phyloP scores from a whole-genome alignment of 2,113 vertebrate species.

The Micronycteris hirsuta region DNA sequence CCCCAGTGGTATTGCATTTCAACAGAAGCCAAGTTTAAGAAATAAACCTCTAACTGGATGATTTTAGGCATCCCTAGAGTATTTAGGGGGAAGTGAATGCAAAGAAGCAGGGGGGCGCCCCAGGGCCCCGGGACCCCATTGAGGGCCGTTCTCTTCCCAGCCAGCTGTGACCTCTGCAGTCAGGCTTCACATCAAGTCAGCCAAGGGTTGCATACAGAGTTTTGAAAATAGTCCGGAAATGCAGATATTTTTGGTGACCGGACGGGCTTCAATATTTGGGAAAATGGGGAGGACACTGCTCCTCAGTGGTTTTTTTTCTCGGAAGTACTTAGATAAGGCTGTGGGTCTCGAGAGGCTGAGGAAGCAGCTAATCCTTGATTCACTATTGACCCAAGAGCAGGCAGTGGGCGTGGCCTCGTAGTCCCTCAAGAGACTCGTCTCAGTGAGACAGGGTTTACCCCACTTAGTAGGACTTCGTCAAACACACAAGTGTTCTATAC shows the following conservation, averaged over 20 bases:
- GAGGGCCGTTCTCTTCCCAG: not conserved
- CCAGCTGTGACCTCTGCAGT: no score
- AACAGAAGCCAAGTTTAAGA: constrained; percentile 12
- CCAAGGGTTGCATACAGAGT: not conserved
- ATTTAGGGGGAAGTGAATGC: not conserved
- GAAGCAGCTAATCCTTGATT: not conserved
- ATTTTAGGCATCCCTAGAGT: not conserved
- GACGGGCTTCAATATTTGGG: not conserved
- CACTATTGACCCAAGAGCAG: not conserved
- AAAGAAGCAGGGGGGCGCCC: not conserved
- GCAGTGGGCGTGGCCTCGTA: not conserved
- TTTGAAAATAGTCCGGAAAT: not conserved
- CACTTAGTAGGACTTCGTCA: not conserved
- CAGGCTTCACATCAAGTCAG: not conserved
- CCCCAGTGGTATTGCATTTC: not conserved
- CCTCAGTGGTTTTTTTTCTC: not conserved
- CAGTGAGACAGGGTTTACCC: not conserved
- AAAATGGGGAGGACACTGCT: not conserved
- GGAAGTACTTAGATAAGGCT: not conserved
- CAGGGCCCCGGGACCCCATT: not conserved
- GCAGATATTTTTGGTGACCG: not conserved
- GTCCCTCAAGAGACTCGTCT: not conserved
- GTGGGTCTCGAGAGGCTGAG: not conserved
- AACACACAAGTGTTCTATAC: not conserved
- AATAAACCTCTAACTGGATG: constrained; percentile 15